Conservation (phyloP, 2,113 vertebrate genomes). For the Clarias magur region DNA sequence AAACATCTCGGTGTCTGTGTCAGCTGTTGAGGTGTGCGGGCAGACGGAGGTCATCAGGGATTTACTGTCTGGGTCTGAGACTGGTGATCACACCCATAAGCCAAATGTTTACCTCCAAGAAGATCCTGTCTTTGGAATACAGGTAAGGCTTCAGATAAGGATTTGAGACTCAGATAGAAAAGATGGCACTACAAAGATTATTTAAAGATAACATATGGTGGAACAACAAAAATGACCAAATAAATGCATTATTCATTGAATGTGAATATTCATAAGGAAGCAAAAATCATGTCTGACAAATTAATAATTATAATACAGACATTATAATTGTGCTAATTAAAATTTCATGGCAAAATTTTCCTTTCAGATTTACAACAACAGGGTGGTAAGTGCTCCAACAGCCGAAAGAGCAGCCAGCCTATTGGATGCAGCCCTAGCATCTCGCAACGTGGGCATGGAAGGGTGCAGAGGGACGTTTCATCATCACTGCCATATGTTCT, state of each 20-base stretch:
- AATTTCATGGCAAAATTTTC: constrained; percentile 21
- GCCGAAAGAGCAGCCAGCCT: constrained; percentile 93
- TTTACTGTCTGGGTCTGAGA: constrained; percentile 85
- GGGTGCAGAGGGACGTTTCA: constrained; percentile 76
- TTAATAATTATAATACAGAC: constrained; percentile 29
- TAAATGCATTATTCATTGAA: background rate
- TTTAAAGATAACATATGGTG: constrained; percentile 2
- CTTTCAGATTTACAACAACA: constrained; percentile 89
- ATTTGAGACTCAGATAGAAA: background rate
- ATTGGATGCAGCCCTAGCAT: constrained; percentile 86
- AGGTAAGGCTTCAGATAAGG: constrained; percentile 73
- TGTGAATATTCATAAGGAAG: constrained; percentile 30
- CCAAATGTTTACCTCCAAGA: constrained; percentile 88
- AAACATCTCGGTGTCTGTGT: constrained; percentile 90
- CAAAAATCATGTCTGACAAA: constrained; percentile 27
- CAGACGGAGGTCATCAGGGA: constrained; percentile 92
- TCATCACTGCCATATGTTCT: constrained; percentile 95
- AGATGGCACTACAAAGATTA: background rate
- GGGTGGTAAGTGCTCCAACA: constrained; percentile 86
- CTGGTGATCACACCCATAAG: constrained; percentile 82
- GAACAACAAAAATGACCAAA: background rate
- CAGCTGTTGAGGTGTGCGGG: constrained; percentile 93
- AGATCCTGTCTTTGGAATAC: constrained; percentile 89
- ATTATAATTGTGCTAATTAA: constrained; percentile 13
- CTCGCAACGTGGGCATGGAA: constrained; percentile 76